Conservation (phyloP, 2,888 invertebrate species). For the Leptopilina syphax region DNA sequence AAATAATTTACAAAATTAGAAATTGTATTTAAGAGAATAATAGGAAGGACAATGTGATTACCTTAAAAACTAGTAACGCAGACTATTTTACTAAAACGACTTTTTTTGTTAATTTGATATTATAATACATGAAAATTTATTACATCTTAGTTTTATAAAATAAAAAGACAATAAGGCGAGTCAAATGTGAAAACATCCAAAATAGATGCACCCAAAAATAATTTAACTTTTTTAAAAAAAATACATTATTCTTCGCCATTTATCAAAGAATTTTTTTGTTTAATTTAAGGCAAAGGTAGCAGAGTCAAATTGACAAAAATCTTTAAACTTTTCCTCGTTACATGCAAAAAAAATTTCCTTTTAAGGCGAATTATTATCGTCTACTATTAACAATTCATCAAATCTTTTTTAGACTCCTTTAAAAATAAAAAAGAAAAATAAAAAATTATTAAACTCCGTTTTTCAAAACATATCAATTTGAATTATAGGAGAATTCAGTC, state of each 20-base stretch:
- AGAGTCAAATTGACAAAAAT: slow-evolving; percentile 56
- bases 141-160: slow-evolving; percentile 51
- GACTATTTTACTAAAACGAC: slow-evolving; percentile 42
- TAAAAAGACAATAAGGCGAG: slow-evolving; percentile 47
- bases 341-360: slow-evolving; percentile 36
- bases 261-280: background rate
- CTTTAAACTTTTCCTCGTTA: slow-evolving; percentile 50
- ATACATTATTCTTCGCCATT: slow-evolving; percentile 1
- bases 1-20: background rate
- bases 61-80: slow-evolving; percentile 43
- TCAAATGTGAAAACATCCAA: slow-evolving; percentile 57
- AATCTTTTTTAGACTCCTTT: background rate
- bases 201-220: slow-evolving; percentile 61
- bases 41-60: slow-evolving; percentile 24
- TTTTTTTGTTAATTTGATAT: slow-evolving; percentile 33
- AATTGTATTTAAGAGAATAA: background rate
- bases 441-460: background rate
- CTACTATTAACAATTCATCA: slow-evolving; percentile 7
- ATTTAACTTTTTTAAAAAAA: slow-evolving; percentile 56
- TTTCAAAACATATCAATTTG: slow-evolving; percentile 13
- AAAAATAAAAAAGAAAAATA: background rate
- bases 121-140: slow-evolving; percentile 59
- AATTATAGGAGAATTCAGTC: slow-evolving; percentile 45
- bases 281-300: slow-evolving; percentile 39
- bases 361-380: slow-evolving; percentile 43